A percentile compares a stretch with the other conserved stretches of the same genome.
Evolutionary conservation across 2,797 vertebrate species (phyloP).

Genomic region (Masticophis lateralis): DNA sequence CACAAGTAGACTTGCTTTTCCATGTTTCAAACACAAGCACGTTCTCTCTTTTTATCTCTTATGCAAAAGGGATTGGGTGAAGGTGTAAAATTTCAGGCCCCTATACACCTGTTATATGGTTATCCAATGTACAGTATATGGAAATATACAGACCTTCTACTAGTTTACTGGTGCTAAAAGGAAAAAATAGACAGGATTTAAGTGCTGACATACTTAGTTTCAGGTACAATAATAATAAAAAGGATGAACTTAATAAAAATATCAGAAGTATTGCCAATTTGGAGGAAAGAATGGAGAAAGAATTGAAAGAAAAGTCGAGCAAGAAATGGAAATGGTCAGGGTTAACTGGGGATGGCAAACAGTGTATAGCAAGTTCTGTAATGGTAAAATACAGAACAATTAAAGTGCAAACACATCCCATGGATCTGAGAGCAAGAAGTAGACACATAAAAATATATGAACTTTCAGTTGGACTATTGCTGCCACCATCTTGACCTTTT

Average conservation of each 20-base stretch:
- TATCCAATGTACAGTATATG: not conserved
- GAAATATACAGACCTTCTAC: not conserved
- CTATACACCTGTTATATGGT: not conserved
- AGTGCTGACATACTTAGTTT: not conserved
- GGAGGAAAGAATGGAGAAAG: not conserved
- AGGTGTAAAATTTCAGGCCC: not conserved
- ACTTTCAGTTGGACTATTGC: not conserved
- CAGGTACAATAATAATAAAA: not conserved
- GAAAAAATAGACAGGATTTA: not conserved
- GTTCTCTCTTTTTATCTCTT: not conserved
- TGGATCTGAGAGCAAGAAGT: not conserved
- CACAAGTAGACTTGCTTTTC: not conserved
- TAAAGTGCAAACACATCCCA: not conserved
- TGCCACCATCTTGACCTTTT: not conserved
- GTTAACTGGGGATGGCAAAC: not conserved
- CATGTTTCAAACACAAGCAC: not conserved
- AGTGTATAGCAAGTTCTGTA: not conserved
- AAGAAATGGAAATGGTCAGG: not conserved
- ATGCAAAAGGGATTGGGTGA: not conserved
- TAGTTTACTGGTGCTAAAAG: not conserved
- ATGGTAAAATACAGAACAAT: not conserved
- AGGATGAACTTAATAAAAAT: not conserved
- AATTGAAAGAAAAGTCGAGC: not conserved
- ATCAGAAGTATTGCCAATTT: not conserved
- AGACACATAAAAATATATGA: not conserved